These are phyloP conservation scores for Polymixis flavicincta DNA, from an alignment of 2,888 invertebrate species.

Conservation along the genomic window DNA sequence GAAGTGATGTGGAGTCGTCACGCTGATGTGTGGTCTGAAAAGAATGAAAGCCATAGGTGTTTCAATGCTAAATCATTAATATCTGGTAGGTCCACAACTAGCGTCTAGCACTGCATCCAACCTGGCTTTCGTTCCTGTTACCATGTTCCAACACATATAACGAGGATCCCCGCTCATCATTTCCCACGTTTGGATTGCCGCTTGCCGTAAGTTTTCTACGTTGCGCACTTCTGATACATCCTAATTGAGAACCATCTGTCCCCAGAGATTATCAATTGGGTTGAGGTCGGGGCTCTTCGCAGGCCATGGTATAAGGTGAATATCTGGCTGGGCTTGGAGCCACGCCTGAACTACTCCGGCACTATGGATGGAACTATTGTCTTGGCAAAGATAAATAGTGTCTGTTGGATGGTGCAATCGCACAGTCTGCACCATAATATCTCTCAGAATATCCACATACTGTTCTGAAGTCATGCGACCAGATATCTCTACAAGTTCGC, in stretches of 20 bases:
- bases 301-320: slow-evolving; percentile 1
- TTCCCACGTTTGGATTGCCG: too few species aligned
- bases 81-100: neutral
- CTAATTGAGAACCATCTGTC: slow-evolving; percentile 8
- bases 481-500: slow-evolving; percentile 1
- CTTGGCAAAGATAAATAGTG: slow-evolving; percentile 1
- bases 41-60: neutral
- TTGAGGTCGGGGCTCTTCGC: slow-evolving; percentile 7
- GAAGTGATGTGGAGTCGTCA: too few species aligned
- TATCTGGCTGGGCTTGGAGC: slow-evolving; percentile 3
- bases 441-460: neutral
- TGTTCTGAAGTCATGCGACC: slow-evolving; percentile 7
- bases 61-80: neutral
- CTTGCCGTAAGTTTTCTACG: too few species aligned
- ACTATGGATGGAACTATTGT: slow-evolving; percentile 4
- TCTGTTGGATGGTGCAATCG: neutral
- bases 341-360: slow-evolving; percentile 5
- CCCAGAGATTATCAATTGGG: slow-evolving; percentile 4
- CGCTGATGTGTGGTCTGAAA: too few species aligned
- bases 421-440: neutral
- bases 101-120: slow-evolving; percentile 6
- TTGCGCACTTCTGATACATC: too few species aligned
- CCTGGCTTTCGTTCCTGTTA: slow-evolving; percentile 4
- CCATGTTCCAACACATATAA: too few species aligned
- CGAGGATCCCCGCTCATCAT: too few species aligned